Evolutionary conservation across 2,888 invertebrate species (phyloP).

Genomic region (Acrobasis suavella): DNA sequence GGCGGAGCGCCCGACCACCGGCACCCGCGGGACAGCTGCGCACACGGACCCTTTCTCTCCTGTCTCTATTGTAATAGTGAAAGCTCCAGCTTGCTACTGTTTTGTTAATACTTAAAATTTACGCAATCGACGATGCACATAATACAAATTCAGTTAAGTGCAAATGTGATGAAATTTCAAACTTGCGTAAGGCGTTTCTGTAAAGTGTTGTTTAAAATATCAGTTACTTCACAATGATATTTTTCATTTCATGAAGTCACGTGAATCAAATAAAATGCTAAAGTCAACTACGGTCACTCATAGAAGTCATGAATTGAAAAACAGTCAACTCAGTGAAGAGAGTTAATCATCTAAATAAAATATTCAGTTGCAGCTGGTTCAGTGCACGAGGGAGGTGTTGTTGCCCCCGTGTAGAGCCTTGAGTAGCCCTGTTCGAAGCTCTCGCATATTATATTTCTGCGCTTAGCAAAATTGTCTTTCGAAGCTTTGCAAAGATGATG

Average conservation of each 20-base stretch:
- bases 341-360: slow-evolving; percentile 45
- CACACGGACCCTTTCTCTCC: slow-evolving; percentile 73
- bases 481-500: neutral
- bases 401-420: slow-evolving; percentile 63
- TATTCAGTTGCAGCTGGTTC: slow-evolving; percentile 62
- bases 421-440: slow-evolving; percentile 47
- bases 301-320: neutral
- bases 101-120: slow-evolving; percentile 28
- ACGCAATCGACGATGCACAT: neutral
- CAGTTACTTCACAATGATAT: neutral
- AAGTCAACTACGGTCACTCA: slow-evolving; percentile 9
- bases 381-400: slow-evolving; percentile 67
- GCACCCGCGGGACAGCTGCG: slow-evolving; percentile 78
- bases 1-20: slow-evolving; percentile 57
- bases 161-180: neutral
- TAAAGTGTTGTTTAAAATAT: neutral
- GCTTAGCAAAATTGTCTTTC: neutral
- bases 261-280: neutral
- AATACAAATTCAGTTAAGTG: neutral
- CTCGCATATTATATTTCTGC: slow-evolving; percentile 33
- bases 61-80: slow-evolving; percentile 64
- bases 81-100: slow-evolving; percentile 53
- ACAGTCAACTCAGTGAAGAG: slow-evolving; percentile 14
- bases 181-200: neutral
- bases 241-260: neutral